These are phyloP conservation scores for Oryzias curvinotus DNA, from an alignment of 2,113 vertebrate species.

Conservation along the genomic window DNA sequence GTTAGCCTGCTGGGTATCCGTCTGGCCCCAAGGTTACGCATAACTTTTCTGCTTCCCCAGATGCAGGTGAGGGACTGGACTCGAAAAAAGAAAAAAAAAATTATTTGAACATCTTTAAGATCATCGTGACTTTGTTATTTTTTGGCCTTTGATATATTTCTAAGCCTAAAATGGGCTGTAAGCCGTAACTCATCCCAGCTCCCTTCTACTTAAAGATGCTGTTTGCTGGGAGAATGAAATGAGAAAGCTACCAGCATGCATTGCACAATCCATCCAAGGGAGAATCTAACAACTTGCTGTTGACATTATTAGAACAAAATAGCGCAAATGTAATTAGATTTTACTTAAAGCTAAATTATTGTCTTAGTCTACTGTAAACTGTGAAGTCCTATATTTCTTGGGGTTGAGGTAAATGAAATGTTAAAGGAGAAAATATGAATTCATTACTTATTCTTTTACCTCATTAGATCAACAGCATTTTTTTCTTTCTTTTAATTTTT, in stretches of 20 bases:
- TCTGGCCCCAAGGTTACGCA: slow-evolving; percentile 65
- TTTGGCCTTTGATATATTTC: slow-evolving; percentile 12
- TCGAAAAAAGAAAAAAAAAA: slow-evolving; percentile 1
- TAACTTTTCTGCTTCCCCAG: slow-evolving; percentile 47
- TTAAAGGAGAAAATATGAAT: no score
- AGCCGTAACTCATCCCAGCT: slow-evolving; percentile 30
- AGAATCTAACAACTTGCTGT: slow-evolving; percentile 3
- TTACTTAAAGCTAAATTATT: no score
- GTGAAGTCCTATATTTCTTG: no score
- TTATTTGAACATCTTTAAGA: slow-evolving; percentile 23
- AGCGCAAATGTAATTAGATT: no score
- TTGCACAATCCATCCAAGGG: slow-evolving; percentile 3
- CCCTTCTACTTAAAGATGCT: slow-evolving; percentile 26
- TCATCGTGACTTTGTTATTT: slow-evolving; percentile 23
- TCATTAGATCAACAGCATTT: no score
- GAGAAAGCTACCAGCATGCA: slow-evolving; percentile 27
- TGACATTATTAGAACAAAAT: no score
- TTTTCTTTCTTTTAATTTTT: no score
- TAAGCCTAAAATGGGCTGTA: slow-evolving; percentile 29
- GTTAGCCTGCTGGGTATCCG: slow-evolving; percentile 58
- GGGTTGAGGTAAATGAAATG: no score
- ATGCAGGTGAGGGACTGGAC: slow-evolving; percentile 7
- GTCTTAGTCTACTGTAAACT: no score
- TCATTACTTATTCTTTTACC: no score
- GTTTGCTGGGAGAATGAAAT: slow-evolving; percentile 42